Percentiles rank a stretch among this genome's conserved stretches.
phyloP scores from a whole-genome alignment of 92 coral and sea anemone genomes.

The Epizoanthus stellaris region DNA sequence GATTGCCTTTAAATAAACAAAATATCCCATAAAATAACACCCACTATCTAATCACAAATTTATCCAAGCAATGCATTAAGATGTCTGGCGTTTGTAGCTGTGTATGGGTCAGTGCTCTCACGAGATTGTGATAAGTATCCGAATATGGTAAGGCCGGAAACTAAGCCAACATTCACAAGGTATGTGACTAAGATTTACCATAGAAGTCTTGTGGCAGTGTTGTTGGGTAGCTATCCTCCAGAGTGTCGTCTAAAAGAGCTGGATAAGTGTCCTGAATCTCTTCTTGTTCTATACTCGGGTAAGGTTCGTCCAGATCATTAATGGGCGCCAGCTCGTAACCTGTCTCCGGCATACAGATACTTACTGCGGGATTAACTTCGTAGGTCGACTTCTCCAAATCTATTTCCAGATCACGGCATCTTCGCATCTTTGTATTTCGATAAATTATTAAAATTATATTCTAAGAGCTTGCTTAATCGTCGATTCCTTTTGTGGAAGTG shows the following conservation, averaged over 20 bases:
- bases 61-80: neutral
- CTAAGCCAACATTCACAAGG: conserved; percentile 13
- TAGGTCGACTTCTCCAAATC: conserved; percentile 1
- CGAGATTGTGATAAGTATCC: conserved; percentile 13
- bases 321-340: conserved; percentile 29
- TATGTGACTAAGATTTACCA: conserved; percentile 19
- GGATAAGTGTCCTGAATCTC: conserved; percentile 23
- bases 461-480: conserved; percentile 12
- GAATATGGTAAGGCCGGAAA: conserved; percentile 20
- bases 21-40: neutral
- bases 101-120: conserved; percentile 13
- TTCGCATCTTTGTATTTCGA: conserved; percentile 43
- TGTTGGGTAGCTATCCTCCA: conserved; percentile 9
- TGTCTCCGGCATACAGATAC: conserved; percentile 28
- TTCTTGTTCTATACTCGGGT: conserved; percentile 14
- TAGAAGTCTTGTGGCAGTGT: conserved; percentile 36
- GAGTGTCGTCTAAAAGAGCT: neutral
- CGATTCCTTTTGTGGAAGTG: conserved; percentile 9
- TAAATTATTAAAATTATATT: conserved; percentile 40
- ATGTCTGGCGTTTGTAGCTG: neutral
- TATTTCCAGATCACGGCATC: conserved; percentile 44
- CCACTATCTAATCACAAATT: neutral
- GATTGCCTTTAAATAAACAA: neutral
- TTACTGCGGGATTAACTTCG: neutral
- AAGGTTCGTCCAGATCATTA: conserved; percentile 22